phyloP scores from a whole-genome alignment of 2,888 invertebrate species.

The Meteorus cinctellus region DNA sequence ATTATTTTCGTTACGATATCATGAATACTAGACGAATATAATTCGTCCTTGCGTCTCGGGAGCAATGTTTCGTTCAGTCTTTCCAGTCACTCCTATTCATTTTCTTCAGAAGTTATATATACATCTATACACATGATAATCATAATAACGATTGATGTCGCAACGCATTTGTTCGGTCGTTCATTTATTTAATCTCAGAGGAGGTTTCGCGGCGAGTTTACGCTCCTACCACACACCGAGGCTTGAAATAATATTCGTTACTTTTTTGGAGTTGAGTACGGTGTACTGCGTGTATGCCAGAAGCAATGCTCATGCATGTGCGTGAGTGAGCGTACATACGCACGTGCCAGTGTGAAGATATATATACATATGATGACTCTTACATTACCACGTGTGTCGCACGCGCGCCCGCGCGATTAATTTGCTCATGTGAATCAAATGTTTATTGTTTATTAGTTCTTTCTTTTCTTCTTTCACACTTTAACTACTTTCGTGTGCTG shows the following conservation, averaged over 20 bases:
- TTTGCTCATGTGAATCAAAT: slow-evolving; percentile 12
- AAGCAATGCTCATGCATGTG: slow-evolving; percentile 23
- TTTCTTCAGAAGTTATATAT: slow-evolving; percentile 23
- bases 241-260: slow-evolving; percentile 71
- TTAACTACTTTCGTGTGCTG: slow-evolving; percentile 15
- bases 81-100: slow-evolving; percentile 24
- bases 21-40: slow-evolving; percentile 43
- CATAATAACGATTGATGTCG: slow-evolving; percentile 53
- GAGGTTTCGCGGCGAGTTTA: slow-evolving; percentile 67
- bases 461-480: not conserved
- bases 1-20: no score
- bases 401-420: slow-evolving; percentile 59
- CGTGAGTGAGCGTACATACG: slow-evolving; percentile 45
- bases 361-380: slow-evolving; percentile 39
- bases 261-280: slow-evolving; percentile 40
- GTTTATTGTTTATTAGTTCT: slow-evolving; percentile 1
- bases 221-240: slow-evolving; percentile 70
- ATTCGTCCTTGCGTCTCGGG: not conserved
- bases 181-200: slow-evolving; percentile 70
- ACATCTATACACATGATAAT: slow-evolving; percentile 24
- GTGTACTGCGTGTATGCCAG: slow-evolving; percentile 6
- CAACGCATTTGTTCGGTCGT: slow-evolving; percentile 45
- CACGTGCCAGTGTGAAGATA: slow-evolving; percentile 50
- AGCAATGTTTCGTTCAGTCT: no score
- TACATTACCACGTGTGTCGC: slow-evolving; percentile 66